phyloP scores from a whole-genome alignment of 2,113 vertebrate species.

The Excalfactoria chinensis region DNA sequence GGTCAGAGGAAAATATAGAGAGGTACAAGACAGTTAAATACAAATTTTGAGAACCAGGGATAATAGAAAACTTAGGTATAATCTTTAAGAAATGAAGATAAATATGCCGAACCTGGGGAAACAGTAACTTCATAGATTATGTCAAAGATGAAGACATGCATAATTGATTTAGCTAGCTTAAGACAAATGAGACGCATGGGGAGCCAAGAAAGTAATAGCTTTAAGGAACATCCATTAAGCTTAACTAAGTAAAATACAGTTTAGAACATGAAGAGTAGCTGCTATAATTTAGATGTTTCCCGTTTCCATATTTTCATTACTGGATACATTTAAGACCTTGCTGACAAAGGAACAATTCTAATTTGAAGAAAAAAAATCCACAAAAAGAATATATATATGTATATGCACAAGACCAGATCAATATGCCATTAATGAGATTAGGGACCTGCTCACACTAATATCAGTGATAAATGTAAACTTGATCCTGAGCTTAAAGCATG shows the following conservation, averaged over 20 bases:
- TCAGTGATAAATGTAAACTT: background rate
- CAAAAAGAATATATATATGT: background rate
- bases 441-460: background rate
- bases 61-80: background rate
- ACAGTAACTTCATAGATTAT: slow-evolving; percentile 61
- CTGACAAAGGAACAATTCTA: background rate
- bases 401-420: background rate
- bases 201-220: slow-evolving; percentile 50
- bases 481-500: background rate
- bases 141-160: slow-evolving; percentile 44
- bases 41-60: background rate
- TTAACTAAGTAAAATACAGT: slow-evolving; percentile 44
- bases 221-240: slow-evolving; percentile 37
- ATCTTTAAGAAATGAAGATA: slow-evolving; percentile 57
- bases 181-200: slow-evolving; percentile 53
- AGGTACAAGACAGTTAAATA: background rate
- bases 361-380: background rate
- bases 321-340: background rate
- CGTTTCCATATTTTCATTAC: background rate
- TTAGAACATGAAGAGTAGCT: background rate
- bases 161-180: slow-evolving; percentile 67
- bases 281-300: background rate
- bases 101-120: slow-evolving; percentile 36
- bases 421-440: background rate
- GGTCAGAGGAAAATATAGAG: background rate